Percentiles rank a stretch among this genome's conserved stretches.
phyloP scores from a whole-genome alignment of 2,797 vertebrate genomes.

The Labeo calbasu region DNA sequence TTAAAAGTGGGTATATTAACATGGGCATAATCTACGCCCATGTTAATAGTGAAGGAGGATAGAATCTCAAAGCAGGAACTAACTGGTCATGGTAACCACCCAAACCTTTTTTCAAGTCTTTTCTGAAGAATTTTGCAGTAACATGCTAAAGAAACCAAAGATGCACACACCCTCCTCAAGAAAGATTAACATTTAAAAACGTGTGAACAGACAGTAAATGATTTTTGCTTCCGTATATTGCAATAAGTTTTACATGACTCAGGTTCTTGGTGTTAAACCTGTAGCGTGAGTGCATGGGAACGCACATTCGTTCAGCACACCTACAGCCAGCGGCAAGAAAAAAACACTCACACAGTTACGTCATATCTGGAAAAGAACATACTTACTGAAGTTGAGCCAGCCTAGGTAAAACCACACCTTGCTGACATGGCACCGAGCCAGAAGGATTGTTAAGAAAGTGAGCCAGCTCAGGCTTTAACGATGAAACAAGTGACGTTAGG shows the following conservation, averaged over 20 bases:
- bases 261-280: constrained; percentile 63
- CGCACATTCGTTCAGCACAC: constrained; percentile 41
- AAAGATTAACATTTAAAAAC: constrained; percentile 9
- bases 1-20: neutral
- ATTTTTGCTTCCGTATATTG: constrained; percentile 57
- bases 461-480: constrained; percentile 32
- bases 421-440: constrained; percentile 36
- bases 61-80: neutral
- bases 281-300: constrained; percentile 15
- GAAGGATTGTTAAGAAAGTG: constrained; percentile 45
- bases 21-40: neutral
- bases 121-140: neutral
- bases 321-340: constrained; percentile 27
- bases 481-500: constrained; percentile 24
- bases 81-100: neutral
- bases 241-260: constrained; percentile 68
- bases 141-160: constrained; percentile 69
- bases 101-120: neutral
- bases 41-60: neutral
- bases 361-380: constrained; percentile 25
- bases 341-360: constrained; percentile 7
- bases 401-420: constrained; percentile 47
- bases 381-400: constrained; percentile 6
- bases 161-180: constrained; percentile 62
- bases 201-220: constrained; percentile 32